Conservation (phyloP, 1,140 invertebrate genomes). For the Andricus grossulariae region DNA sequence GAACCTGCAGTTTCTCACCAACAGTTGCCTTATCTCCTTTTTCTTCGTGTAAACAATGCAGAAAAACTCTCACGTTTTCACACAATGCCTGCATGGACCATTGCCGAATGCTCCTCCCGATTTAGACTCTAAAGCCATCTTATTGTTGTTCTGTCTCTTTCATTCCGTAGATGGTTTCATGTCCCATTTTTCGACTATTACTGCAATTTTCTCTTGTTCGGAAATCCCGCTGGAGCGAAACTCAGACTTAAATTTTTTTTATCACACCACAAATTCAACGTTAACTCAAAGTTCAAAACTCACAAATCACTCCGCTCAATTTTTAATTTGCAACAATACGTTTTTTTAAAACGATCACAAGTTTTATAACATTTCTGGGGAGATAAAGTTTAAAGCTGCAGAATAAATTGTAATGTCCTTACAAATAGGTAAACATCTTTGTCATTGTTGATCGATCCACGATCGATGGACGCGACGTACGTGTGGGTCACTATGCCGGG, state of each 20-base stretch:
- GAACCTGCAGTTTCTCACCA: constrained; percentile 1
- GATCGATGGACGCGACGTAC: constrained; percentile 14
- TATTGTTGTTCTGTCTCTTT: not conserved
- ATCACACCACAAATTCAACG: not conserved
- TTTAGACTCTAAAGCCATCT: not conserved
- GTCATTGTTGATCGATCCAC: constrained; percentile 18
- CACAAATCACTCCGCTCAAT: not conserved
- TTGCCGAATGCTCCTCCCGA: not conserved
- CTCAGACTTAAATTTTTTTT: not conserved
- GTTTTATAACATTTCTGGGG: constrained; percentile 4
- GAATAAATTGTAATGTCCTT: not conserved
- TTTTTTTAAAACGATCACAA: not conserved
- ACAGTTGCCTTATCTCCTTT: not conserved
- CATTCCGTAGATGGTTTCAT: not conserved
- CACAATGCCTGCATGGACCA: not conserved
- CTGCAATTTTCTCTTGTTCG: not conserved
- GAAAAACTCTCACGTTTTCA: not conserved
- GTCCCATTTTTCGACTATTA: not conserved
- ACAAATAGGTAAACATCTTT: constrained; percentile 16
- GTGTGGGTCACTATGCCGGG: constrained; percentile 15
- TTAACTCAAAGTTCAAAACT: not conserved
- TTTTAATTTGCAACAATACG: not conserved
- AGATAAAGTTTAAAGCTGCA: not conserved
- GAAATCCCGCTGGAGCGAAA: not conserved
- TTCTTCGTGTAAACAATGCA: not conserved